Evolutionary conservation across 1,140 invertebrate species (phyloP).

Genomic region (Diachasma alloeum): DNA sequence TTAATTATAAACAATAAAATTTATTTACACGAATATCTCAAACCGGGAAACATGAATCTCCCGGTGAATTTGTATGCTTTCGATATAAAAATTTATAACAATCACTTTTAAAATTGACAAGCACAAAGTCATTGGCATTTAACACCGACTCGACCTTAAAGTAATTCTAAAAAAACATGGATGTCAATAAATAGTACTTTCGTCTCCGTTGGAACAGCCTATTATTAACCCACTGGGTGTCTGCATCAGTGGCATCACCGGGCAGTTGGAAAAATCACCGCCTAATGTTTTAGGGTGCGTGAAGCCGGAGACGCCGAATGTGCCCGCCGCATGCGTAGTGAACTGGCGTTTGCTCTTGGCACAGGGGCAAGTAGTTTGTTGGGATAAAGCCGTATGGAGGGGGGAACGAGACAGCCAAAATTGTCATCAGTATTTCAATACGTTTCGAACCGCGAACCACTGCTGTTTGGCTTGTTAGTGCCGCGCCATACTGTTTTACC

Average conservation of each 20-base stretch:
- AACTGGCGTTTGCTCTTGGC: conserved; percentile 22
- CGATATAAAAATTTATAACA: too few species aligned
- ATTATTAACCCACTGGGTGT: neutral
- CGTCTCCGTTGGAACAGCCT: neutral
- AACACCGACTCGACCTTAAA: neutral
- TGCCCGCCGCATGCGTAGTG: conserved; percentile 57
- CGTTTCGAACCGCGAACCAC: conserved; percentile 59
- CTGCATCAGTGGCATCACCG: neutral
- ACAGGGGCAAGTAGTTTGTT: neutral
- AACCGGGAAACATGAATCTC: too few species aligned
- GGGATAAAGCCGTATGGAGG: neutral
- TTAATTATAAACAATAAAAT: too few species aligned
- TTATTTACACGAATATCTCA: too few species aligned
- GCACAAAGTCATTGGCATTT: conserved; percentile 5
- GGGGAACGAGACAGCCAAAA: neutral
- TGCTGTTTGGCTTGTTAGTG: conserved; percentile 61
- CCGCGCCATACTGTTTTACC: conserved; percentile 55
- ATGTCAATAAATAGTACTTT: neutral
- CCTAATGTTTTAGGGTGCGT: conserved; percentile 17
- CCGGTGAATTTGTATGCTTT: too few species aligned
- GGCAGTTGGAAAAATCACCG: neutral
- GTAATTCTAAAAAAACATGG: neutral
- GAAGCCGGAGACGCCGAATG: neutral
- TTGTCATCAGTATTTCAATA: conserved; percentile 55
- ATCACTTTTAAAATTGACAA: neutral